Evolutionary conservation across 1,140 invertebrate genomes (phyloP), one percentile per base, ranked within the genome.

Genomic region (Drosophila neocordata): DNA sequence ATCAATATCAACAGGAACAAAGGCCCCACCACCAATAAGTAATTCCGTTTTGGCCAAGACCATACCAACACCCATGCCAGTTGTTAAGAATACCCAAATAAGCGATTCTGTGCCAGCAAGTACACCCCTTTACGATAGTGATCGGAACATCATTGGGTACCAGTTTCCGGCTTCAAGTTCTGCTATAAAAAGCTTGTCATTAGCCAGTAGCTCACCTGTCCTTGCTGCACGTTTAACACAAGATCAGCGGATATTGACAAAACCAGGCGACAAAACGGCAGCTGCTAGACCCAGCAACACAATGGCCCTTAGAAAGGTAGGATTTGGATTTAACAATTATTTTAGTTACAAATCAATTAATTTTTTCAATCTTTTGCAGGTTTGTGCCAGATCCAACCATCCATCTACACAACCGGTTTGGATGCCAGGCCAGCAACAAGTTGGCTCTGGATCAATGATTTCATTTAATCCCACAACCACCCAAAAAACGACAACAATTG

Each of bases 111-210:
- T 34, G 3, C 8, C 27, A 48, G 11, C 38, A 27, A 62, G 57
- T 12, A 38, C 44, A 6, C 74, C 82, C 11, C 55, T 85, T 9
- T 85, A 65, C 15, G 82, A 85, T 63, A 31, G 6, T 20, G 35
- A 62, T 3, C 68, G 48, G 9, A 85, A 81, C 11, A 61, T 88
- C 1, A 88, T 88, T 69, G 82, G 83, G 4, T 85, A 76, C 56
- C 67, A 82, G 53, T 74, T 53, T 9, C 15, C 27, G 13, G 12
- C 59, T 35, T 37, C 58, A 1, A 60, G 18, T 8, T 6, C 35
- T 1, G 34, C 24, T 6, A 3, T 12, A 48, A 48, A 18, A 9
- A 8, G 15, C 8, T 20, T 48, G 8, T 8, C 41, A 2, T 8
- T 20, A 6, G 18, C 41, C 15, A 11, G 8, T 11, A 48, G 8